Base-by-base conservation (phyloP, 2,888 invertebrate genomes). In the Plusia festucae region DNA sequence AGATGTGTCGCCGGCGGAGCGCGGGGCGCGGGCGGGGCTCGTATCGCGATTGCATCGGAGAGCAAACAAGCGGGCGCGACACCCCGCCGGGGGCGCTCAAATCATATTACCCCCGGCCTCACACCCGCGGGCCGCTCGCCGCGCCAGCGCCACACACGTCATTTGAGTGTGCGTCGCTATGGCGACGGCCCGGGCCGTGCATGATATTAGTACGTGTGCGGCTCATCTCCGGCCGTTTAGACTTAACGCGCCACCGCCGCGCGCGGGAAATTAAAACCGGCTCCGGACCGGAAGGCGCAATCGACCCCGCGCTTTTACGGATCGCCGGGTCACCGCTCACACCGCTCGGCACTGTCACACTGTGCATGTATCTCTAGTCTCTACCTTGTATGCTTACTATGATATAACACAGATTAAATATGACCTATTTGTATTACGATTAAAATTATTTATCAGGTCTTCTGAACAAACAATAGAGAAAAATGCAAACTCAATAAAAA, bases 131-230 rank as follows among this genome's bases (percentile, higher is more conserved):
- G 40, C 40, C 40, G 40, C 46, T 20, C 80, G 77, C 83, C 84
- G 85, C 90, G 82, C 90, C 91, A 84, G 85, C 90, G 82, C 89
- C 91, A 88, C 96, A 96, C 96, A 96, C 96, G 96, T 96, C 96
- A 96, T 96, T 96, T 96, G 95, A 95, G 95, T 95, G 95, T 95
- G 95, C 96, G 96, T 96, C 96, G 95, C 96, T 95, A 96, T 95
- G 96, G 96, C 95, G 95, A 96, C 96, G 92, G 96, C 96, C 96
- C 96, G 96, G 96, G 96, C 90, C 93, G 90, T 94, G 94, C 94
- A 94, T 94, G 92, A 94, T 92, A 94, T 94, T 94, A 94, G 93
- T 93, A 89, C 92, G 92, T 91, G 90, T 89, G 90, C 86, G 90
- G 89, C 93, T 95, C 95, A 95, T 95, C 94, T 93, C 93, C 93